These are phyloP conservation scores for Monopterus albus DNA, from an alignment of 2,113 vertebrate genomes.

Conservation along the genomic window DNA sequence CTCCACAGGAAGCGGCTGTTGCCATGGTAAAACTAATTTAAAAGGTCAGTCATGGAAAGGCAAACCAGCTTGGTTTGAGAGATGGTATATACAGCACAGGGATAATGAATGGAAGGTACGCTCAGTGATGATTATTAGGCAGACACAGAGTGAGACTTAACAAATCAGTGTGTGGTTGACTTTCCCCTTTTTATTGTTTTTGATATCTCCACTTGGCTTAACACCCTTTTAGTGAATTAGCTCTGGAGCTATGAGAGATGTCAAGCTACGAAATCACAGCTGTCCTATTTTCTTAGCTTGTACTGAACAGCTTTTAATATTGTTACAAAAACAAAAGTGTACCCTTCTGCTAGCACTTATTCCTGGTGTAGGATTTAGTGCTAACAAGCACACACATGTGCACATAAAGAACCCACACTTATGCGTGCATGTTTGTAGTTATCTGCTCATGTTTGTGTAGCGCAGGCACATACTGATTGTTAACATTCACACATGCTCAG, in stretches of 20 bases:
- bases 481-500: no score
- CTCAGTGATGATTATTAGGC: conserved; percentile 3
- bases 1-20: conserved; percentile 61
- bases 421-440: not conserved
- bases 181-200: conserved; percentile 14
- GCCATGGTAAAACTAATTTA: conserved; percentile 54
- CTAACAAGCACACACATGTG: conserved; percentile 25
- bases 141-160: not conserved
- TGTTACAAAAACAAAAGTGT: conserved; percentile 60
- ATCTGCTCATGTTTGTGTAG: not conserved
- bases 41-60: conserved; percentile 36
- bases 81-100: not conserved
- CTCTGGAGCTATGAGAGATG: conserved; percentile 29
- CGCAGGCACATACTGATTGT: not conserved
- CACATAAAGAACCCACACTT: conserved; percentile 19
- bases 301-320: conserved; percentile 70
- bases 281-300: conserved; percentile 57
- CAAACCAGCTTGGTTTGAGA: conserved; percentile 13
- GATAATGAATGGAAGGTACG: conserved; percentile 2
- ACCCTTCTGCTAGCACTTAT: conserved; percentile 42
- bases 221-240: conserved; percentile 53
- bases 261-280: conserved; percentile 27
- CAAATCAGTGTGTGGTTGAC: not conserved
- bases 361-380: conserved; percentile 49
- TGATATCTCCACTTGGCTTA: conserved; percentile 20